Percentiles rank a stretch among this genome's conserved stretches.
Evolutionary conservation across 2,113 vertebrate species (phyloP).

Genomic region (Symphodus melops): DNA sequence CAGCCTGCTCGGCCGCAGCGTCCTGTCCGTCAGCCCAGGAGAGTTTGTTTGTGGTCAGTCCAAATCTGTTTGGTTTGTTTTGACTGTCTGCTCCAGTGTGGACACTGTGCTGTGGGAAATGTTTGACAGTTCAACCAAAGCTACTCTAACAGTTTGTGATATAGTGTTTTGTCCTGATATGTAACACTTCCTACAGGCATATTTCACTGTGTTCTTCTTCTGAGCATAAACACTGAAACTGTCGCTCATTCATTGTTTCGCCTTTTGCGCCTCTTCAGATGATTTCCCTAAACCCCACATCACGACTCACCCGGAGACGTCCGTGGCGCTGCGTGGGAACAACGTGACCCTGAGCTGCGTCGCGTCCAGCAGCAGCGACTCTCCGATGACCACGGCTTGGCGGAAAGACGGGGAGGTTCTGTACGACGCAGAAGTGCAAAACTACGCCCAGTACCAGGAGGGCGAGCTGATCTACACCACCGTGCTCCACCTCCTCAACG

Average conservation of each 20-base stretch:
- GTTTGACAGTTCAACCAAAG: not conserved
- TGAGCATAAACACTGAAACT: too few species aligned
- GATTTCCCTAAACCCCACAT: constrained; percentile 98
- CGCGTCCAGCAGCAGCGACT: constrained; percentile 96
- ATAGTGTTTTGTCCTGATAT: too few species aligned
- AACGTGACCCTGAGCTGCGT: constrained; percentile 95
- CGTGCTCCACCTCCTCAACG: constrained; percentile 88
- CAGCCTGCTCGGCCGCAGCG: constrained; percentile 87
- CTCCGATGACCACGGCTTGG: constrained; percentile 96
- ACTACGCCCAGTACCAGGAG: constrained; percentile 86
- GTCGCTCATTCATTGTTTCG: not conserved
- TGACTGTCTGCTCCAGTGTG: not conserved
- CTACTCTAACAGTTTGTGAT: too few species aligned
- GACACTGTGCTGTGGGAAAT: not conserved
- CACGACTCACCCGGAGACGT: constrained; percentile 93
- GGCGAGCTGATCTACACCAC: constrained; percentile 94
- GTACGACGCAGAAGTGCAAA: constrained; percentile 92
- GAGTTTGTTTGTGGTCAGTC: constrained; percentile 96
- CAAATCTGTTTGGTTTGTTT: not conserved
- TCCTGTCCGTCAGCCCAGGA: constrained; percentile 88
- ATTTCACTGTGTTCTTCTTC: too few species aligned
- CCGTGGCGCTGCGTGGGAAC: constrained; percentile 92
- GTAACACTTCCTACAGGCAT: too few species aligned
- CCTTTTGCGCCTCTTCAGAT: constrained; percentile 77
- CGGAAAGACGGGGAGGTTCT: constrained; percentile 95